Evolutionary conservation across 2,113 vertebrate species (phyloP).

Genomic region (Bufo gargarizans): DNA sequence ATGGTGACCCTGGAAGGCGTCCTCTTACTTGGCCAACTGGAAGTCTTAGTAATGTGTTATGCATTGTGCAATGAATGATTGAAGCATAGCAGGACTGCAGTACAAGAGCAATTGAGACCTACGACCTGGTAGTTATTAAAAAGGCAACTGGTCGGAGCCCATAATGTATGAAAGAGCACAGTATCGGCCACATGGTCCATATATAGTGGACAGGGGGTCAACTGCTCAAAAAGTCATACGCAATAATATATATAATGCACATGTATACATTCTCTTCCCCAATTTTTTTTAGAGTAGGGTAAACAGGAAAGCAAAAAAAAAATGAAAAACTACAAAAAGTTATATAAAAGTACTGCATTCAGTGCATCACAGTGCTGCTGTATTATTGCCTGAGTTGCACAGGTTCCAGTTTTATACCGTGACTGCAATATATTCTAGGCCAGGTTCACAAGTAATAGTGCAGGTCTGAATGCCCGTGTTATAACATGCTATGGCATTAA

Average conservation of each 20-base stretch:
- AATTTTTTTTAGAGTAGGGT: background rate
- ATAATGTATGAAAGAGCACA: background rate
- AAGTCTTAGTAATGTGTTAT: background rate
- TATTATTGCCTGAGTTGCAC: background rate
- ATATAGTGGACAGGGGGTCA: constrained; percentile 53
- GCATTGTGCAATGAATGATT: background rate
- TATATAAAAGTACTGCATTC: background rate
- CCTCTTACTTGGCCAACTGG: background rate
- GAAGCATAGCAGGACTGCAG: background rate
- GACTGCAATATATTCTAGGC: background rate
- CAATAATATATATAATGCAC: background rate
- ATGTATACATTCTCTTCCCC: background rate
- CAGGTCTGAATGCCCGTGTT: background rate
- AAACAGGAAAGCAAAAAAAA: background rate
- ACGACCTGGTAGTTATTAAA: background rate
- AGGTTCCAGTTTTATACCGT: background rate
- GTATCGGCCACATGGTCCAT: constrained; percentile 47
- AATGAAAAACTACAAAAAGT: background rate
- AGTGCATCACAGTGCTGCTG: constrained; percentile 14
- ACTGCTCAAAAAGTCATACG: background rate
- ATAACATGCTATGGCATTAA: background rate
- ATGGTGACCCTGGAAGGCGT: background rate
- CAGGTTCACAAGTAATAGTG: background rate
- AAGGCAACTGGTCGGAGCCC: constrained; percentile 19
- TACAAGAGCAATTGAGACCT: background rate